These are phyloP conservation scores for Ciconia nigra DNA, from an alignment of 2,797 vertebrate genomes.

Conservation along the genomic window DNA sequence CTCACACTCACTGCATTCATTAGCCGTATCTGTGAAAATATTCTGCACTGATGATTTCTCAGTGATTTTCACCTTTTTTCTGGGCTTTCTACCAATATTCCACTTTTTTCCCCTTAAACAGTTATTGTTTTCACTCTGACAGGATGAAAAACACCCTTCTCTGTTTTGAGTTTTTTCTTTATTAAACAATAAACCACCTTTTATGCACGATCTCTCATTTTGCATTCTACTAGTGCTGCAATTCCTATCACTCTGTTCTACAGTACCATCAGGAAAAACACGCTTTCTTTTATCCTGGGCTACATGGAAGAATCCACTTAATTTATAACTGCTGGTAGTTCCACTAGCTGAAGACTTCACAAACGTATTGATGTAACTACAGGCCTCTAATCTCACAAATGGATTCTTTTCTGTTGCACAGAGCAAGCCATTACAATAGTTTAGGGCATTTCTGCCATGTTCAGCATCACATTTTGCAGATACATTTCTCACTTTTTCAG, in stretches of 20 bases:
- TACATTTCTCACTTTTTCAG: constrained; percentile 2
- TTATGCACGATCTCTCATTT: background rate
- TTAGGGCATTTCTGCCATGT: background rate
- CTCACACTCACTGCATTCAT: background rate
- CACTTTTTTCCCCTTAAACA: background rate
- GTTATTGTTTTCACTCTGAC: constrained; percentile 39
- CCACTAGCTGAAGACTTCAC: constrained; percentile 48
- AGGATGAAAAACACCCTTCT: constrained; percentile 17
- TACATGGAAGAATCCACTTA: constrained; percentile 21
- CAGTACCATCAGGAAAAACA: background rate
- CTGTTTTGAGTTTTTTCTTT: constrained; percentile 11
- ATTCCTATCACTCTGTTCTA: constrained; percentile 2
- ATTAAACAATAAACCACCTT: background rate
- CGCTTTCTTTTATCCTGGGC: constrained; percentile 28
- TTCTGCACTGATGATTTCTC: constrained; percentile 11
- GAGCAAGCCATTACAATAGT: background rate
- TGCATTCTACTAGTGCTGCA: background rate
- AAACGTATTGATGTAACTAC: constrained; percentile 40
- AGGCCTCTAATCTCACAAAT: constrained; percentile 54
- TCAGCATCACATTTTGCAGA: constrained; percentile 19
- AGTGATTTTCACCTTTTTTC: constrained; percentile 54
- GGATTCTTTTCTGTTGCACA: constrained; percentile 50
- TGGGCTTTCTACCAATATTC: constrained; percentile 32
- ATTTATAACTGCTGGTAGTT: background rate
- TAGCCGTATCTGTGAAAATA: background rate